Conservation (phyloP, 2,797 vertebrate genomes). For the Megaceryle alcyon region DNA sequence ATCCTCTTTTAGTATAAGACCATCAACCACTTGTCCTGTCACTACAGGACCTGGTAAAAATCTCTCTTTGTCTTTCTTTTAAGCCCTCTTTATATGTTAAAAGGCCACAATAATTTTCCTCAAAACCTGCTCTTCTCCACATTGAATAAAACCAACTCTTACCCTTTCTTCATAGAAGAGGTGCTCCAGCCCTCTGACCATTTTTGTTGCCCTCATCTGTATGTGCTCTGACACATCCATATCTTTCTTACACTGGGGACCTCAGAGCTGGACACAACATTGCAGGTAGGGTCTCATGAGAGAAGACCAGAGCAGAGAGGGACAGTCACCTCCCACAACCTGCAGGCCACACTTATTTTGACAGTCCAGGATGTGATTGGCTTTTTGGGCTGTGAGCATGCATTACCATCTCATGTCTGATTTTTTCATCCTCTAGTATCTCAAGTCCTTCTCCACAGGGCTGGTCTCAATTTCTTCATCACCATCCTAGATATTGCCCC, state of each 20-base stretch:
- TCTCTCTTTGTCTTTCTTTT: background rate
- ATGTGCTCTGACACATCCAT: background rate
- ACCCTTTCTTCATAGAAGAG: background rate
- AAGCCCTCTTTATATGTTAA: background rate
- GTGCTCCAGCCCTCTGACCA: background rate
- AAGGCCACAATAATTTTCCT: background rate
- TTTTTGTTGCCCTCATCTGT: background rate
- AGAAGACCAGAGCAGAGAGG: background rate
- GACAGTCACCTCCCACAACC: background rate
- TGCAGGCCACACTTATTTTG: background rate
- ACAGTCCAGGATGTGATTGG: background rate
- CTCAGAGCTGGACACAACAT: background rate
- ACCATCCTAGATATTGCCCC: background rate
- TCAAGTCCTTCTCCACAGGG: background rate
- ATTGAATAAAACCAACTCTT: background rate
- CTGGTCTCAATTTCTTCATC: background rate
- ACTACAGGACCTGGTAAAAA: background rate
- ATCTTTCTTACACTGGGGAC: background rate
- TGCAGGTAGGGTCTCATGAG: background rate
- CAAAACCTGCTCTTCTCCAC: background rate
- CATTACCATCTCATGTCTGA: background rate
- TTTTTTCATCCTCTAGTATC: background rate
- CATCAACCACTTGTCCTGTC: background rate
- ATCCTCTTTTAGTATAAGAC: background rate
- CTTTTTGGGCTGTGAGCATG: background rate